phyloP scores from a whole-genome alignment of 2,888 invertebrate species.

The Macrosoma leucophasiata region DNA sequence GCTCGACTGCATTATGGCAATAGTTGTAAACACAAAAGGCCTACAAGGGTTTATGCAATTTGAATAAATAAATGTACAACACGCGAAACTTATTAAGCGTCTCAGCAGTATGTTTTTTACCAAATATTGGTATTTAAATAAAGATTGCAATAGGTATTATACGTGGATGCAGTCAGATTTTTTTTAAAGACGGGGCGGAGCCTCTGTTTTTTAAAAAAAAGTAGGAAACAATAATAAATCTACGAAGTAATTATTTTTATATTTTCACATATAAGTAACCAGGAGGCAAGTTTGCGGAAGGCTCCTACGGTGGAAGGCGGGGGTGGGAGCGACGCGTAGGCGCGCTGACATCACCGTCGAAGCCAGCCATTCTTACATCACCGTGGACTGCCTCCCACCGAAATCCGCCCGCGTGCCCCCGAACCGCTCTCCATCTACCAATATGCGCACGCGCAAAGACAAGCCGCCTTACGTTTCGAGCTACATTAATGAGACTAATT shows the following conservation, averaged over 20 bases:
- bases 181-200: too few species aligned
- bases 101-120: too few species aligned
- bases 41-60: too few species aligned
- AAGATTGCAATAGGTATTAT: too few species aligned
- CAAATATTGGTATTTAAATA: too few species aligned
- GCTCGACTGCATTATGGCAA: slow-evolving; percentile 41
- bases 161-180: too few species aligned
- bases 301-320: slow-evolving; percentile 36
- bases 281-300: slow-evolving; percentile 51
- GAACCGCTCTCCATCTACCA: slow-evolving; percentile 35
- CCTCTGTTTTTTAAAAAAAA: too few species aligned
- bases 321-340: slow-evolving; percentile 50
- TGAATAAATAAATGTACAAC: too few species aligned
- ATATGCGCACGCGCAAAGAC: slow-evolving; percentile 26
- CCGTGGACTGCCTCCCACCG: slow-evolving; percentile 55
- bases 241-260: too few species aligned
- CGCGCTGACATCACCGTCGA: slow-evolving; percentile 71
- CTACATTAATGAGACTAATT: slow-evolving; percentile 17
- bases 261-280: too few species aligned
- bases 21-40: slow-evolving; percentile 18
- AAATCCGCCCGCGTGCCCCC: slow-evolving; percentile 39
- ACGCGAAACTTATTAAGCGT: too few species aligned
- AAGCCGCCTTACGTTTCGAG: slow-evolving; percentile 14
- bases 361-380: slow-evolving; percentile 72
- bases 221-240: too few species aligned